These are phyloP conservation scores for Sterna hirundo DNA, from an alignment of 2,113 vertebrate species.

Conservation along the genomic window DNA sequence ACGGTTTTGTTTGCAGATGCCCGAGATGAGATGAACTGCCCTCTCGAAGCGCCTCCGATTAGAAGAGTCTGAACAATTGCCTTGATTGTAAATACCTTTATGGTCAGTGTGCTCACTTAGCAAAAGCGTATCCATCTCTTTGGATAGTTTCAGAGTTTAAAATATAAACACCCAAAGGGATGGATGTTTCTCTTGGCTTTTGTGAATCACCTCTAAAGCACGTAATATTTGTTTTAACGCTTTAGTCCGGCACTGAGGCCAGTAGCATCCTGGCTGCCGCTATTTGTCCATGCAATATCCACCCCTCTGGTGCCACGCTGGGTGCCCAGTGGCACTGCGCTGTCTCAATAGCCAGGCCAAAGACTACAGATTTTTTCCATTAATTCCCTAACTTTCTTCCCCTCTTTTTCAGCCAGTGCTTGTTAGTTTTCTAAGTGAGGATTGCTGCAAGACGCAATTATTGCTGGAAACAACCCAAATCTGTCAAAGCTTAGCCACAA, in stretches of 20 bases:
- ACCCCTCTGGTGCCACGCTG: fast-evolving
- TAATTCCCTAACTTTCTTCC: not conserved
- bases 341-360: not conserved
- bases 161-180: not conserved
- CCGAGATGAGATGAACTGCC: not conserved
- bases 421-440: not conserved
- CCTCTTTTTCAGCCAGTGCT: not conserved
- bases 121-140: not conserved
- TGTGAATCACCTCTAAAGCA: not conserved
- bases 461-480: slow-evolving; percentile 7
- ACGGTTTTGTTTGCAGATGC: not conserved
- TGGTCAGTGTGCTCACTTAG: not conserved
- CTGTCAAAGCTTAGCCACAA: slow-evolving; percentile 38
- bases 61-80: not conserved
- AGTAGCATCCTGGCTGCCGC: not conserved
- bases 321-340: not conserved
- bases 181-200: not conserved
- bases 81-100: not conserved
- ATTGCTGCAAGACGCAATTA: not conserved
- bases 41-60: not conserved
- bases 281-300: not conserved
- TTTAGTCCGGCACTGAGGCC: not conserved
- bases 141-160: not conserved
- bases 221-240: not conserved
- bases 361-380: not conserved